A percentile compares a stretch with the other conserved stretches of the same genome.
Conservation (phyloP, 2,797 vertebrate species). For the Streptopelia turtur region DNA sequence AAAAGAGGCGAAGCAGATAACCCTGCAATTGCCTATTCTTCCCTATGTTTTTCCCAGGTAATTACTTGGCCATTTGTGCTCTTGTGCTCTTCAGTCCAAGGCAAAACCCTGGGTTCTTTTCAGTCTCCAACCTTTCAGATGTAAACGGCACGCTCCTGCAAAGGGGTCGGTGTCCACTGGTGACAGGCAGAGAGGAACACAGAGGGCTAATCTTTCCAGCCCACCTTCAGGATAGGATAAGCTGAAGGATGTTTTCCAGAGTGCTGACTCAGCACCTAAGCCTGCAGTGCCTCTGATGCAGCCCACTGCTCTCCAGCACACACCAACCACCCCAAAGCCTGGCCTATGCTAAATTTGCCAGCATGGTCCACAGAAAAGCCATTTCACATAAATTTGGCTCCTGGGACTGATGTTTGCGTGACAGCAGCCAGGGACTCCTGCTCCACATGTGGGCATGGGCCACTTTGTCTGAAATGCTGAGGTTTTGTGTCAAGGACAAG, state of each 20-base stretch:
- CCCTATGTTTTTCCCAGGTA: not conserved
- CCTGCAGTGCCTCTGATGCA: not conserved
- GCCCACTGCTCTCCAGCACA: not conserved
- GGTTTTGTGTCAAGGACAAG: not conserved
- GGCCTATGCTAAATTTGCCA: rapidly evolving
- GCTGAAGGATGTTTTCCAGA: not conserved
- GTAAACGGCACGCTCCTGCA: not conserved
- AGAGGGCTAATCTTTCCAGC: not conserved
- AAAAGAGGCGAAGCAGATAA: not conserved
- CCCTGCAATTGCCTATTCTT: not conserved
- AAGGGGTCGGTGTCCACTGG: not conserved
- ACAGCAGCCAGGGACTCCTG: not conserved
- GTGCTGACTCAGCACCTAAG: not conserved
- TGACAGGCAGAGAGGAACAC: not conserved
- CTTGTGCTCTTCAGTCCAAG: not conserved
- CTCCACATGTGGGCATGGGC: rapidly evolving
- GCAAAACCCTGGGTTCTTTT: not conserved
- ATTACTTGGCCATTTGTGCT: not conserved
- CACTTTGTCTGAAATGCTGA: not conserved
- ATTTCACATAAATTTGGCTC: not conserved
- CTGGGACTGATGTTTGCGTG: rapidly evolving
- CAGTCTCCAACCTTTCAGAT: not conserved
- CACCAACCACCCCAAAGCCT: rapidly evolving
- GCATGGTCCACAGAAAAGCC: not conserved
- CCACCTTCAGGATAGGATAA: not conserved